phyloP scores from a whole-genome alignment of 2,888 invertebrate genomes.

The Tenthredo mesomela region DNA sequence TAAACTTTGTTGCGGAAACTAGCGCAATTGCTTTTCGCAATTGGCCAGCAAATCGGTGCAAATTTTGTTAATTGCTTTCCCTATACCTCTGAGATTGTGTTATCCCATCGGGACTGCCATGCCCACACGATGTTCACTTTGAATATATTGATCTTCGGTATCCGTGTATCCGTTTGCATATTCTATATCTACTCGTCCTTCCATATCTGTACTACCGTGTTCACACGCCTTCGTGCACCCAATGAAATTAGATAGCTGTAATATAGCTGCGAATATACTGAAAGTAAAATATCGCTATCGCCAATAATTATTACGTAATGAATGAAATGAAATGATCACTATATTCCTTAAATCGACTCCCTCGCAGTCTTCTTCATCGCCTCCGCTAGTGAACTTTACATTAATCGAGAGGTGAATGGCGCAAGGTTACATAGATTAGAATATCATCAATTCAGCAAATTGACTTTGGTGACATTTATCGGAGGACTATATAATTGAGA shows the following conservation, averaged over 20 bases:
- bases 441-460: background rate
- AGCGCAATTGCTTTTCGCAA: constrained; percentile 27
- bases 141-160: constrained; percentile 26
- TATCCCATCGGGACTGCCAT: constrained; percentile 6
- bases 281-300: background rate
- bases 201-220: background rate
- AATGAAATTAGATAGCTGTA: background rate
- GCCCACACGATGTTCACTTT: background rate
- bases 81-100: constrained; percentile 19
- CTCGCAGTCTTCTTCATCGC: background rate
- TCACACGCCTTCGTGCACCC: background rate
- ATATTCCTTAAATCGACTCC: too few species aligned
- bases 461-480: background rate
- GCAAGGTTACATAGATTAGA: too few species aligned
- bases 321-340: background rate
- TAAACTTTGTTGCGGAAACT: constrained; percentile 15
- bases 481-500: background rate
- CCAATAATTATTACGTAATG: background rate
- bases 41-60: constrained; percentile 13
- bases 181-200: background rate
- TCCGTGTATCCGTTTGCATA: background rate
- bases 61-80: constrained; percentile 34
- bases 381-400: background rate
- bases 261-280: background rate
- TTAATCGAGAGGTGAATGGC: background rate